Percentiles rank a stretch among this genome's conserved stretches.
These are phyloP conservation scores for Brachyopa scutellaris DNA, from an alignment of 2,888 invertebrate species.

Conservation along the genomic window DNA sequence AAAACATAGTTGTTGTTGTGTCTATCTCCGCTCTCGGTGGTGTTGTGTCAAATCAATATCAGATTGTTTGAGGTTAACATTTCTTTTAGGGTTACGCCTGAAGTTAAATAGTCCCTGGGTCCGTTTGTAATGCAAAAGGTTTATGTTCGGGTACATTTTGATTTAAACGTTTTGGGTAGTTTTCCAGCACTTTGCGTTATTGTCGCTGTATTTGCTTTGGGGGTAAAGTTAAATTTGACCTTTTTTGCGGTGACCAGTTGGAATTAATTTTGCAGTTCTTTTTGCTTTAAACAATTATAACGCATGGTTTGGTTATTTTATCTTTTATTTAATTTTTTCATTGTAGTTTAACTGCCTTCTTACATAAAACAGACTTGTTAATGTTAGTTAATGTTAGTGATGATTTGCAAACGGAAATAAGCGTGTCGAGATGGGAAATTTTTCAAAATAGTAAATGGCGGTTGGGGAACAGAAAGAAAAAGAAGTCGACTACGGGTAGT, in stretches of 20 bases:
- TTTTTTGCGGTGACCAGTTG: conserved; percentile 23
- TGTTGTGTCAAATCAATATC: conserved; percentile 39
- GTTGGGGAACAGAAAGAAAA: no score
- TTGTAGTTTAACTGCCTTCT: no score
- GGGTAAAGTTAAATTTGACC: conserved; percentile 57
- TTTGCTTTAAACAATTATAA: conserved; percentile 2
- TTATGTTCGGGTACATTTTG: neutral
- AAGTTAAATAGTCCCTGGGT: conserved; percentile 25
- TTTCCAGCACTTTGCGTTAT: neutral
- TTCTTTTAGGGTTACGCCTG: neutral
- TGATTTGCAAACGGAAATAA: neutral
- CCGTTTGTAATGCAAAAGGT: conserved; percentile 40
- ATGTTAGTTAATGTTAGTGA: no score
- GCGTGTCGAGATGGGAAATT: conserved; percentile 1
- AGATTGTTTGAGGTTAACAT: conserved; percentile 28
- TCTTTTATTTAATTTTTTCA: no score
- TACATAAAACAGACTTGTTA: no score
- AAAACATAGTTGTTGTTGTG: neutral
- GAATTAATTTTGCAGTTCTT: conserved; percentile 37
- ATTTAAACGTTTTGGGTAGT: conserved; percentile 15
- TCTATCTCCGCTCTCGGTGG: neutral
- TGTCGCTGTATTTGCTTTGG: conserved; percentile 2
- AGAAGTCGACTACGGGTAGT: no score
- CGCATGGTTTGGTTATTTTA: conserved; percentile 17
- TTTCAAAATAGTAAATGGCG: no score